Evolutionary conservation across 2,888 invertebrate species (phyloP).

Genomic region (Rhagium mordax): DNA sequence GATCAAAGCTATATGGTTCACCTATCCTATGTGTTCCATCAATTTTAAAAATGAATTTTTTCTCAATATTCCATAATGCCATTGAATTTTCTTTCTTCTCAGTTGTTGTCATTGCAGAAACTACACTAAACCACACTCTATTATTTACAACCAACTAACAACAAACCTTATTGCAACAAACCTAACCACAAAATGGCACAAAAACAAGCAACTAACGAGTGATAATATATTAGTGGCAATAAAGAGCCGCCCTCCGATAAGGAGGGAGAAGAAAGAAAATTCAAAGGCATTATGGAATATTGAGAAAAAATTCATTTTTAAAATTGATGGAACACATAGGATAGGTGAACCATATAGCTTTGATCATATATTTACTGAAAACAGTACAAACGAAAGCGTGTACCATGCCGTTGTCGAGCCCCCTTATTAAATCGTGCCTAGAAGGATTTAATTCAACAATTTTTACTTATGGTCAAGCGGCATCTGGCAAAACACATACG

Average conservation of each 20-base stretch:
- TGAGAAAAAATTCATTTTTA: constrained; percentile 74
- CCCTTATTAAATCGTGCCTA: constrained; percentile 80
- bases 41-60: constrained; percentile 74
- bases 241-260: constrained; percentile 80
- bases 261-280: constrained; percentile 75
- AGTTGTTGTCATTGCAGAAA: constrained; percentile 64
- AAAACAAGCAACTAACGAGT: too few relatives aligned
- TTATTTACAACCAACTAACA: too few relatives aligned
- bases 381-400: constrained; percentile 75
- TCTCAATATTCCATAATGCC: constrained; percentile 76
- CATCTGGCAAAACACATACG: constrained; percentile 90
- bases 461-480: constrained; percentile 94
- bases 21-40: constrained; percentile 62
- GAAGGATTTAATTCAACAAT: constrained; percentile 89
- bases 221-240: constrained; percentile 82
- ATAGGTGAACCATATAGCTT: constrained; percentile 61
- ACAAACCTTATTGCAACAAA: too few relatives aligned
- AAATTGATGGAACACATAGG: constrained; percentile 67
- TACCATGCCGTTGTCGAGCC: constrained; percentile 81
- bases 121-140: constrained; percentile 25
- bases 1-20: constrained; percentile 71
- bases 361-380: constrained; percentile 80
- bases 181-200: too few relatives aligned
- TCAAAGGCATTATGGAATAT: constrained; percentile 76
- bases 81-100: constrained; percentile 74